Evolutionary conservation across 2,113 vertebrate genomes (phyloP), one percentile per base, ranked within the genome.

Genomic region (Acanthisitta chloris): DNA sequence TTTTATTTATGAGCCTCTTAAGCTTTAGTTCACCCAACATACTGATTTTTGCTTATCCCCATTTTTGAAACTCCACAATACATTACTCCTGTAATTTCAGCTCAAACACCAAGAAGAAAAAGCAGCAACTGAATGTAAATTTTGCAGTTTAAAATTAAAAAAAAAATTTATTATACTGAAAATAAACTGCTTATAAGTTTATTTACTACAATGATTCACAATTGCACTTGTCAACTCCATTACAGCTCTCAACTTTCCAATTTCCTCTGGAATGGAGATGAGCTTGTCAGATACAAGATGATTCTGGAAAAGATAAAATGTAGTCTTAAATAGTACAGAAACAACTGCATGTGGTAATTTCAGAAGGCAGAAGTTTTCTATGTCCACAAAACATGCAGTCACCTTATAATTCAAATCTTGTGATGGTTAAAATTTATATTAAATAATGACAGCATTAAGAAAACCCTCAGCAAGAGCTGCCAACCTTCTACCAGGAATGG

Each of bases 241-340:
- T 93, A 99, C 96, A 74, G 99, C 98, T 98, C 98, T 99, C 97
- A 99, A 97, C 74, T 99, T 99, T 40, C 99, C 99, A 88, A 98
- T 99, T 97, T 99, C 99, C 91, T 99, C 99, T 20, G 99, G 99
- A 97, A 99, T 97, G 88, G 99, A 99, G 80, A 98, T 98, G 10
- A 99, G 97, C 95, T 99, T 99, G 23, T 67, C 31, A 78, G 52
- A 48, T 12, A 16, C 42, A 62, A 49, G 49, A 49, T 49, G 3
- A 58, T 31, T 49, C 24, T 14, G 20, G 10, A 62, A 23, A 48
- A 58, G 17, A 38, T 54, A 17, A 29, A 29, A 42, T 28, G 19
- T 14, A 18, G 36, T 11, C 42, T 34, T 45, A 38, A 61, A 61
- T 45, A 49, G 34, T 42, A 12, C 71, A 77, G n/a, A 58, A 92